Evolutionary conservation across 2,888 invertebrate genomes (phyloP).

Genomic region (Mesorhabditis belari): DNA sequence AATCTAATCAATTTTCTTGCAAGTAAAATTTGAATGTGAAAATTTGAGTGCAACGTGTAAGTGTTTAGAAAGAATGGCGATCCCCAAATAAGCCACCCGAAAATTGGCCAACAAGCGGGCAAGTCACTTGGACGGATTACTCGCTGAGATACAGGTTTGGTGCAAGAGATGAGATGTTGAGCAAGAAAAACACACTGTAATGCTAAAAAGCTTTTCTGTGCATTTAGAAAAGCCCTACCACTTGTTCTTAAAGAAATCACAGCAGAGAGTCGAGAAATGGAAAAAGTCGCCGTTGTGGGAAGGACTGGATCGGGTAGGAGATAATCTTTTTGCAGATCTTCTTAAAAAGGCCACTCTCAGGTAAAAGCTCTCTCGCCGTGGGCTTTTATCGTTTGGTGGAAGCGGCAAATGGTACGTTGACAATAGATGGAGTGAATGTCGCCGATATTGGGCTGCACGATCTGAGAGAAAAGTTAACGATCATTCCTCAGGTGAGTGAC

Average conservation of each 20-base stretch:
- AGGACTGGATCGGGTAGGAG: conserved; percentile 54
- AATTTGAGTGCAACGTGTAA: too few species aligned
- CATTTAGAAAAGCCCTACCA: conserved; percentile 57
- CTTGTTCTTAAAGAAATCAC: conserved; percentile 74
- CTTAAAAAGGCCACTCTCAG: conserved; percentile 1
- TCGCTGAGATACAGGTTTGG: conserved; percentile 42
- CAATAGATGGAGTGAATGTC: conserved; percentile 56
- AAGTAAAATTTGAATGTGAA: too few species aligned
- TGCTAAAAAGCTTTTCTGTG: background rate
- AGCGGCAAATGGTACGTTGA: conserved; percentile 28
- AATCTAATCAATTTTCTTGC: too few species aligned
- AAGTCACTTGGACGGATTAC: conserved; percentile 45
- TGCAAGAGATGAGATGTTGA: too few species aligned
- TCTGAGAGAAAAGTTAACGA: conserved; percentile 74
- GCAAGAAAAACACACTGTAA: too few species aligned
- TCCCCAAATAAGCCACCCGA: conserved; percentile 10
- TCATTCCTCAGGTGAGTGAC: conserved; percentile 70
- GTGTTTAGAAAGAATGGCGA: conserved; percentile 17
- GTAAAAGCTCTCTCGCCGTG: conserved; percentile 35
- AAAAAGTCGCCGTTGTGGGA: conserved; percentile 54
- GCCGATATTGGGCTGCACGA: conserved; percentile 75
- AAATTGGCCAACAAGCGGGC: conserved; percentile 52
- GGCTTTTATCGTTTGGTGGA: conserved; percentile 46
- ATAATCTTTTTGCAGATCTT: too few species aligned
- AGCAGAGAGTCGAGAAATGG: conserved; percentile 66